These are phyloP conservation scores for Electrophaes corylata DNA, from an alignment of 2,888 invertebrate genomes.

Conservation along the genomic window DNA sequence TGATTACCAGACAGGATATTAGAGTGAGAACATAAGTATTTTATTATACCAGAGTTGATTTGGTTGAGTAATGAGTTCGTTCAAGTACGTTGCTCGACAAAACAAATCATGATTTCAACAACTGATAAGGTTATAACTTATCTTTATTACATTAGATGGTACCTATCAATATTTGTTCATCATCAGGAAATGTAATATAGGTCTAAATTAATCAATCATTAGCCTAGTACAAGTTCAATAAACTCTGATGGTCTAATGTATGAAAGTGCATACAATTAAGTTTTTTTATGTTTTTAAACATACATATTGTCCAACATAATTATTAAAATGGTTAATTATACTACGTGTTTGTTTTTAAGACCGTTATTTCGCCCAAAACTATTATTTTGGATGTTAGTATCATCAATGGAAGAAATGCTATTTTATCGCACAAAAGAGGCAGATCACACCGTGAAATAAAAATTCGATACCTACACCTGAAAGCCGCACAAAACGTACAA, in stretches of 20 bases:
- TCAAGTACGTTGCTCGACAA: background rate
- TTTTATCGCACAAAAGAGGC: background rate
- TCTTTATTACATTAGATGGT: background rate
- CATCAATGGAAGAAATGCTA: background rate
- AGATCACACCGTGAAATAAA: background rate
- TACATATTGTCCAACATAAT: too few relatives aligned
- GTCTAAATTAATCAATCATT: background rate
- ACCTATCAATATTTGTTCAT: background rate
- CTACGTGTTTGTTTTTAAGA: background rate
- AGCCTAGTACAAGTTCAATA: background rate
- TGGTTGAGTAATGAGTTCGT: background rate
- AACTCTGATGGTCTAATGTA: background rate
- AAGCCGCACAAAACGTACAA: constrained; percentile 24
- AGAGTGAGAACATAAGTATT: background rate
- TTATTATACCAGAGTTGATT: background rate
- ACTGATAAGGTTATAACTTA: constrained; percentile 1
- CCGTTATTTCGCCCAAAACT: background rate
- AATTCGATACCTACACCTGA: background rate
- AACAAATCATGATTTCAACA: constrained; percentile 1
- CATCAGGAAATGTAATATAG: background rate
- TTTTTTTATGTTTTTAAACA: background rate
- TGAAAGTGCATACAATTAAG: too few relatives aligned
- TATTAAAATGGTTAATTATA: too few relatives aligned
- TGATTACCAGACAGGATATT: background rate
- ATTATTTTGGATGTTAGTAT: background rate